Base-by-base conservation (phyloP, 2,888 invertebrate genomes). In the Cyrtodaria siliqua region DNA sequence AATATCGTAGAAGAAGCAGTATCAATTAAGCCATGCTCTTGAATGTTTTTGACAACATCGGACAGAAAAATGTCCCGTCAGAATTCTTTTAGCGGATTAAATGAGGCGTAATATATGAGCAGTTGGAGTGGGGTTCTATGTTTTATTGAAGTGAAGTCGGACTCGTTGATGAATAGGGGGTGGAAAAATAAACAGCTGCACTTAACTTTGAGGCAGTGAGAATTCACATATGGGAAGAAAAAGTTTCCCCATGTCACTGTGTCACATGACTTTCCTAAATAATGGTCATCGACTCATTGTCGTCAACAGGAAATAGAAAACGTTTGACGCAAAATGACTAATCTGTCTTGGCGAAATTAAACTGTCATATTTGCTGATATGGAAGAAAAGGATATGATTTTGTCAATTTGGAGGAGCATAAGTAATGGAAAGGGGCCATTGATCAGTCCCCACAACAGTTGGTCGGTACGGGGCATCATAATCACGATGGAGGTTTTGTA, bases 51-150 rank as follows among this genome's bases (percentile, higher is more conserved):
- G 79, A 74, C 79, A 56, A 63, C 57, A 66, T 62, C 29, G 60
- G 63, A 61, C 62, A 62, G 59, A 56, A 72, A 77, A 68, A 53
- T 47, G 61, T 55, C 73, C 64, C 61, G 69, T 63, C 56, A 55
- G 26, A 56, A 12, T 47, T 57, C 74, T 74, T 71, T 79, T 62
- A 78, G 42, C n/a, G 42, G 66, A 72, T 71, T 74, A 75, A 81
- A 81, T 81, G 78, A 81, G 74, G 72, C 75, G 67, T 55, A 66
- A 76, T 63, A 47, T 67, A 70, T 44, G 73, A 77, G 80, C 73
- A 73, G 73, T 70, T 67, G 70, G 62, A 53, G 62, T 60, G 40
- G 53, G 55, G 66, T 53, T 67, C 57, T 59, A 66, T 69, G 70
- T 69, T 80, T 80, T 76, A 80, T 80, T 74, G 69, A 69, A 53